phyloP scores from a whole-genome alignment of 92 coral and sea anemone genomes.

The Epizoanthus fatuus region DNA sequence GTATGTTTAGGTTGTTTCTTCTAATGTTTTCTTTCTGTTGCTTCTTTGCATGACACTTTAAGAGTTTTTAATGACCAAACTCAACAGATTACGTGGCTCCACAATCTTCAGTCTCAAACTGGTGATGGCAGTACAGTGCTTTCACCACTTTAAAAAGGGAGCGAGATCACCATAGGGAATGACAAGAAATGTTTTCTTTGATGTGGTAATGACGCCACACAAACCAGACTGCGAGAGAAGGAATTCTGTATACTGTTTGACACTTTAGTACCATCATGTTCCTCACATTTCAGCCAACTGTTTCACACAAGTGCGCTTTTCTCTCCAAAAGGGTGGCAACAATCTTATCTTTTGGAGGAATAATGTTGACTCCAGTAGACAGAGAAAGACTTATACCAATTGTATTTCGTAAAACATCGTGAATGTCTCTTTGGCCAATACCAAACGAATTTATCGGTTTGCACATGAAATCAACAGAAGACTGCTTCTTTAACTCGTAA shows the following conservation, averaged over 20 bases:
- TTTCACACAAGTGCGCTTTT: constrained; percentile 13
- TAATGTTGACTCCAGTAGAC: constrained; percentile 33
- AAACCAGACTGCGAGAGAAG: constrained; percentile 17
- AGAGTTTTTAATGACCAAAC: constrained; percentile 4
- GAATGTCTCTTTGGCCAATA: too few species aligned
- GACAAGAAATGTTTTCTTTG: constrained; percentile 10
- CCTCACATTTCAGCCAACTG: constrained; percentile 46
- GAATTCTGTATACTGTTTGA: constrained; percentile 14
- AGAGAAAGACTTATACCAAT: neutral
- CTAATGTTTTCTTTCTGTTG: too few species aligned
- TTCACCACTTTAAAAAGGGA: constrained; percentile 65
- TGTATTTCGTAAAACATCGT: too few species aligned
- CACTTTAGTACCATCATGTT: constrained; percentile 10
- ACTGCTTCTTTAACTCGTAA: too few species aligned
- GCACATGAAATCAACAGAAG: too few species aligned
- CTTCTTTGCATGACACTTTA: too few species aligned
- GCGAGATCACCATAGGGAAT: constrained; percentile 53
- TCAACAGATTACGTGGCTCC: constrained; percentile 32
- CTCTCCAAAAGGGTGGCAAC: constrained; percentile 17
- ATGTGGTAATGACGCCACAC: neutral
- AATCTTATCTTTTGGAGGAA: constrained; percentile 47
- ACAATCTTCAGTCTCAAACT: constrained; percentile 48
- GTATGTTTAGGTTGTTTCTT: too few species aligned
- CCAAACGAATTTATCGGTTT: too few species aligned
- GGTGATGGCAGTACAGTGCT: constrained; percentile 52